Percentiles rank a stretch among this genome's conserved stretches.
These are phyloP conservation scores for Planiliza haematocheilus DNA, from an alignment of 2,113 vertebrate genomes.

Conservation along the genomic window DNA sequence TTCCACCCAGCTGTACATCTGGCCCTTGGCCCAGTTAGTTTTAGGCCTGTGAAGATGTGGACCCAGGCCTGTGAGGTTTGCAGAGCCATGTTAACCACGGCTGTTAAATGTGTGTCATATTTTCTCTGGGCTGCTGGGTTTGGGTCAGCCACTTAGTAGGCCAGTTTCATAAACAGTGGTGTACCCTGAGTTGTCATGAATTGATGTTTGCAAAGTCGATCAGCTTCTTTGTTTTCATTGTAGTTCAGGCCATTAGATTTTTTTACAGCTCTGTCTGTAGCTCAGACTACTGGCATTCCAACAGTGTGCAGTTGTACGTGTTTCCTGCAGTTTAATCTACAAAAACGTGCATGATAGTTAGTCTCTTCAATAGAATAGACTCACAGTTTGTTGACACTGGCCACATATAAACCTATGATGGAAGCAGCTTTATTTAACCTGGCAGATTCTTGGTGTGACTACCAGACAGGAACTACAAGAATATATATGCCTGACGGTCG, in stretches of 20 bases:
- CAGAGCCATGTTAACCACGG: slow-evolving; percentile 29
- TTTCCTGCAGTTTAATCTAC: neutral
- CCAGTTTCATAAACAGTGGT: slow-evolving; percentile 11
- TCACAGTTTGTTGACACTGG: slow-evolving; percentile 16
- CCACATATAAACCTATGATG: neutral
- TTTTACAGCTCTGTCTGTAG: neutral
- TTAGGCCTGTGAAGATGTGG: slow-evolving; percentile 39
- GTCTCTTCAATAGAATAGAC: neutral
- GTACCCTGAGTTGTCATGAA: neutral
- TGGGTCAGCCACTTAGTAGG: slow-evolving; percentile 33
- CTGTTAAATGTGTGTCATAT: slow-evolving; percentile 11
- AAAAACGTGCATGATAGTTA: slow-evolving; percentile 4
- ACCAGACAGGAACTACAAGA: slow-evolving; percentile 19
- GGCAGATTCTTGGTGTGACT: neutral
- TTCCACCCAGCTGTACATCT: slow-evolving; percentile 51
- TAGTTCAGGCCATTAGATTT: neutral
- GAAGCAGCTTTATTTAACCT: slow-evolving; percentile 14
- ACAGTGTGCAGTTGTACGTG: neutral
- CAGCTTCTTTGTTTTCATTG: slow-evolving; percentile 4
- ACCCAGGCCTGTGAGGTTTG: slow-evolving; percentile 33
- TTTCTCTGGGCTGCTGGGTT: slow-evolving; percentile 52
- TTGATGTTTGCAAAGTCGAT: neutral
- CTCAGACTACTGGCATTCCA: neutral
- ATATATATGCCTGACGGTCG: slow-evolving; percentile 1
- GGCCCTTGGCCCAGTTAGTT: slow-evolving; percentile 34